These are phyloP conservation scores for Mythimna impura DNA, from an alignment of 2,888 invertebrate genomes.

Conservation along the genomic window DNA sequence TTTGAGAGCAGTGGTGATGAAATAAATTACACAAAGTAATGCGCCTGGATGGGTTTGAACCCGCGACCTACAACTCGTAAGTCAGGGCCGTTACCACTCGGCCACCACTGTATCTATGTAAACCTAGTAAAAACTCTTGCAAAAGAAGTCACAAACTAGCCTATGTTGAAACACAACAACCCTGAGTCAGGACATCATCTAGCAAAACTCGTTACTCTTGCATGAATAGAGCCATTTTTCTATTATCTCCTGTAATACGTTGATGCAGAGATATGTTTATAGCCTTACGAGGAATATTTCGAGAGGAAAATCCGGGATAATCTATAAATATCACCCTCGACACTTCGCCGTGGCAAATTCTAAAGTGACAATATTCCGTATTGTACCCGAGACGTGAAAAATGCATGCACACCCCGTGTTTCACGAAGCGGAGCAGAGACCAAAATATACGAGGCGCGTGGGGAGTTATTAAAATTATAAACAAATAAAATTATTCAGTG, in stretches of 20 bases:
- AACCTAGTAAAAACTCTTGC: no score
- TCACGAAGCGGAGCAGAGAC: conserved; percentile 16
- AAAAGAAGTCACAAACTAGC: neutral
- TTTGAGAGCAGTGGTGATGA: no score
- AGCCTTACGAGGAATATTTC: conserved; percentile 81
- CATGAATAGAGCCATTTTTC: conserved; percentile 50
- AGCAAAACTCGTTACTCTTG: conserved; percentile 12
- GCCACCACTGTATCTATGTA: no score
- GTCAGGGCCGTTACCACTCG: no score
- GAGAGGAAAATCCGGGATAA: conserved; percentile 86
- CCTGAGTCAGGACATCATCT: neutral
- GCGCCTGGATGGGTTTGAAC: no score
- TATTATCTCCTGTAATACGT: conserved; percentile 52
- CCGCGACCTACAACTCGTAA: no score
- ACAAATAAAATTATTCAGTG: conserved; percentile 89
- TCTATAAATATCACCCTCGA: conserved; percentile 87
- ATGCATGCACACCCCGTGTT: conserved; percentile 83
- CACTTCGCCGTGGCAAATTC: conserved; percentile 81
- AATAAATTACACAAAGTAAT: no score
- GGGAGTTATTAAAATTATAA: conserved; percentile 90
- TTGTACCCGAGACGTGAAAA: conserved; percentile 83
- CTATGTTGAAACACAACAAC: neutral
- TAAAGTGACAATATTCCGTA: conserved; percentile 88
- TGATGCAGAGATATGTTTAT: conserved; percentile 78
- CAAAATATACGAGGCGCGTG: conserved; percentile 76